phyloP scores from a whole-genome alignment of 1,140 invertebrate species.

The Meteorus sp. region DNA sequence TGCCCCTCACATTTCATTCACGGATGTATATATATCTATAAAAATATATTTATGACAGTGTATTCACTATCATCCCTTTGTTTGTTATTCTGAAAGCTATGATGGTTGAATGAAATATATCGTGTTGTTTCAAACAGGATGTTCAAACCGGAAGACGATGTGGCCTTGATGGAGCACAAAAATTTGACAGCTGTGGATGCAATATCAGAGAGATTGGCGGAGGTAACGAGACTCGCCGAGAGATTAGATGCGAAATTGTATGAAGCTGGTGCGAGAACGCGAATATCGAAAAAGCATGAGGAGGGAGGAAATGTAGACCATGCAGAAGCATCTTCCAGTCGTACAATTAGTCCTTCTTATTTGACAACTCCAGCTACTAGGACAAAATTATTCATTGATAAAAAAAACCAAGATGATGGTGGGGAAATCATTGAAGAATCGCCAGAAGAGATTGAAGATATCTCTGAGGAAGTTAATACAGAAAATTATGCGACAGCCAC shows the following conservation, averaged over 20 bases:
- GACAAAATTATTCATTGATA: background rate
- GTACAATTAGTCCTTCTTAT: background rate
- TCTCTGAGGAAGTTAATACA: constrained; percentile 64
- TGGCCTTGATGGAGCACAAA: constrained; percentile 34
- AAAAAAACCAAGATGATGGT: constrained; percentile 1
- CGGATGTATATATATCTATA: background rate
- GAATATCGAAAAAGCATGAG: constrained; percentile 19
- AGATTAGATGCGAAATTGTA: constrained; percentile 64
- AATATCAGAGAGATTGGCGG: constrained; percentile 66
- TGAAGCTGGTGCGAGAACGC: constrained; percentile 56
- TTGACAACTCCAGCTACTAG: background rate
- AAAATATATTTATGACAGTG: background rate
- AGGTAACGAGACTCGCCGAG: constrained; percentile 69
- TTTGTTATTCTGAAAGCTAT: background rate
- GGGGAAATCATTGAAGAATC: constrained; percentile 33
- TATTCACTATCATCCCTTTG: background rate
- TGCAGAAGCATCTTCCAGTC: background rate
- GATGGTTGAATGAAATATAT: too few species aligned
- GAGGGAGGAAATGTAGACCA: constrained; percentile 3
- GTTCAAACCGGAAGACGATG: constrained; percentile 37
- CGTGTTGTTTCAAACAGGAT: constrained; percentile 38
- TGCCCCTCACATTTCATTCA: background rate
- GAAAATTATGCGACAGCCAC: constrained; percentile 73
- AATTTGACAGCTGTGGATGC: constrained; percentile 68
- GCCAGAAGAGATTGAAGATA: too few species aligned